Base-by-base conservation (phyloP, 2,888 invertebrate species). In the Drosophila mimetica region DNA sequence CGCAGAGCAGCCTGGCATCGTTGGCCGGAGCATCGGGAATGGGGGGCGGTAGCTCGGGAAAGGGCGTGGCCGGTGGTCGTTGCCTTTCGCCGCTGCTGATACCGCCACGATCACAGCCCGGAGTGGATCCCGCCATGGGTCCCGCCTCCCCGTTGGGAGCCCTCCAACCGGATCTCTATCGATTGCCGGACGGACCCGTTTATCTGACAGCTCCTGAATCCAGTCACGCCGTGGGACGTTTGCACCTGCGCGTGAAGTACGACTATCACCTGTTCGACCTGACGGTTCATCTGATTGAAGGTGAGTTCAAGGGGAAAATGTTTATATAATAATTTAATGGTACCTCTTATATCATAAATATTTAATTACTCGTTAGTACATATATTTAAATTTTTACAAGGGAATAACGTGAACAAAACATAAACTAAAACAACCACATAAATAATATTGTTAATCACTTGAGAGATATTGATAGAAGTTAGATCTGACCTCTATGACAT, bases 241-340 rank as follows among this genome's bases (percentile, higher is more conserved):
- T 98, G 74, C 97, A 97, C 89, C 93, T 97, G 79, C 93, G 97
- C 57, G 93, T 97, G 60, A 96, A 96, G 86, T 98, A 97, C 89
- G 97, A 97, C 92, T 97, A 97, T 89, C 96, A 97, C 90, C 94
- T 96, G 74, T 97, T 97, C 14, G 97, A 98, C 91, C 93, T 98
- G 77, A 95, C 97, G 76, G 96, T 97, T n/a, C 97, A 97, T 92
- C 93, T 97, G 76, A 97, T 97, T 91, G 97, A 97, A 95, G 96
- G 96, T 96, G 16, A 18, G 34, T 6, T 30, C 11, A 7, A 9
- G 11, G 9, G 3, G 2, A 3, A 30, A 30, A 11, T 28, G 8
- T 28, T 28, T 28, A 25, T 25, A 25, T 22, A n/a, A n/a, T n/a
- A n/a, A n/a, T n/a, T n/a, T n/a, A n/a, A n/a, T n/a, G n/a, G n/a